phyloP scores from a whole-genome alignment of 2,113 vertebrate species.

The Stomatorhinus ivindoensis region DNA sequence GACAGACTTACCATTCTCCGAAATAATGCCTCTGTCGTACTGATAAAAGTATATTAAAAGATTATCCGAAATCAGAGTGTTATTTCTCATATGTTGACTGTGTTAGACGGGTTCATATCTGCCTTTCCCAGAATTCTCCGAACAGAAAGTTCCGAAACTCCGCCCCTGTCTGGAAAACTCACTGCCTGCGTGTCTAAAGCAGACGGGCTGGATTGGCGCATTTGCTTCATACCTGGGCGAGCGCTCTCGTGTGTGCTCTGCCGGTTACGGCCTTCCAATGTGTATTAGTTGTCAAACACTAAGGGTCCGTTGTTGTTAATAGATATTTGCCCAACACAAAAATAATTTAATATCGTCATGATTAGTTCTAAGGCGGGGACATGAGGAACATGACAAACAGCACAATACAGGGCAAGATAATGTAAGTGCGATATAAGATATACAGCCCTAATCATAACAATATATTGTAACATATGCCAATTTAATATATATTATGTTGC shows the following conservation, averaged over 20 bases:
- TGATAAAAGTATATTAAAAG: neutral
- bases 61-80: neutral
- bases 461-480: neutral
- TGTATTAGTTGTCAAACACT: neutral
- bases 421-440: neutral
- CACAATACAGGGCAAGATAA: neutral
- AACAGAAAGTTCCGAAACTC: conserved; percentile 41
- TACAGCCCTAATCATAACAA: neutral
- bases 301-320: neutral
- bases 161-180: conserved; percentile 25
- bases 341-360: neutral
- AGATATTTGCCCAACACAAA: neutral
- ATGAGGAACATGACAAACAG: neutral
- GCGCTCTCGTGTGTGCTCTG: neutral
- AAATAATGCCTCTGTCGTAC: neutral
- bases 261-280: neutral
- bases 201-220: conserved; percentile 27
- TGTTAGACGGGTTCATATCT: conserved; percentile 36
- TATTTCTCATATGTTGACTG: conserved; percentile 26
- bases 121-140: conserved; percentile 27
- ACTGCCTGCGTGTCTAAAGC: conserved; percentile 27
- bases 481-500: neutral
- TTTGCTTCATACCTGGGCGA: neutral
- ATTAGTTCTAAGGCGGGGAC: neutral
- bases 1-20: neutral